Conservation (phyloP, 2,888 invertebrate genomes). For the Sminthurides aquaticus region DNA sequence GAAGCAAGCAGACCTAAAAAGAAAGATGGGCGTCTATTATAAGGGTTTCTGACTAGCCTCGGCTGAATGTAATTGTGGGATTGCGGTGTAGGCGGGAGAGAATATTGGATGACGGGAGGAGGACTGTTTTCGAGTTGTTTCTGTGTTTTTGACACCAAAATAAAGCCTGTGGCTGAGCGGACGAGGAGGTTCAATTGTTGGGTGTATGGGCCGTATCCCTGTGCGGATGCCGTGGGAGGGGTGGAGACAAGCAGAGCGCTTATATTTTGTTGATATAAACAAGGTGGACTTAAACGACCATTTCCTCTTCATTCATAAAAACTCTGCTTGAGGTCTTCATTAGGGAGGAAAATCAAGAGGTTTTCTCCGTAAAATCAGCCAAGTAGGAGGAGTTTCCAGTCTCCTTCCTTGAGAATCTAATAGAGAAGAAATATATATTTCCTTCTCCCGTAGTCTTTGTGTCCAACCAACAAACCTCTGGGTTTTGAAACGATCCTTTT, state of each 20-base stretch:
- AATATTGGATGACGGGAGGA: not conserved
- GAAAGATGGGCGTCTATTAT: no score
- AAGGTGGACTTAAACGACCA: constrained; percentile 16
- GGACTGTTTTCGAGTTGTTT: not conserved
- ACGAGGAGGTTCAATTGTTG: not conserved
- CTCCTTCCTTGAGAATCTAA: no score
- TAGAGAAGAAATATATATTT: no score
- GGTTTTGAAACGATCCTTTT: no score
- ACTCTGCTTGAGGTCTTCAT: constrained; percentile 27
- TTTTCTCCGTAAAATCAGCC: no score
- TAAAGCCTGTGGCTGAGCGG: not conserved
- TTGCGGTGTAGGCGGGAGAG: no score
- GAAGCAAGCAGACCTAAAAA: not conserved
- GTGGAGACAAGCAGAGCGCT: not conserved
- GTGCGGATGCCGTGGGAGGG: not conserved
- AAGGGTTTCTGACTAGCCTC: no score
- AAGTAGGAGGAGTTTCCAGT: no score
- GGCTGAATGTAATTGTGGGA: no score
- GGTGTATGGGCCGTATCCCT: no score
- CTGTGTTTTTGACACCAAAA: not conserved
- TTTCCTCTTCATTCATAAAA: constrained; percentile 25
- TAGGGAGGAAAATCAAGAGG: constrained; percentile 2
- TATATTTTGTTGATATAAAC: not conserved
- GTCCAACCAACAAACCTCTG: no score
- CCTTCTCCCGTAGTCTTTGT: no score